These are phyloP conservation scores for Squalus acanthias DNA, from an alignment of 2,797 vertebrate species.

Conservation along the genomic window DNA sequence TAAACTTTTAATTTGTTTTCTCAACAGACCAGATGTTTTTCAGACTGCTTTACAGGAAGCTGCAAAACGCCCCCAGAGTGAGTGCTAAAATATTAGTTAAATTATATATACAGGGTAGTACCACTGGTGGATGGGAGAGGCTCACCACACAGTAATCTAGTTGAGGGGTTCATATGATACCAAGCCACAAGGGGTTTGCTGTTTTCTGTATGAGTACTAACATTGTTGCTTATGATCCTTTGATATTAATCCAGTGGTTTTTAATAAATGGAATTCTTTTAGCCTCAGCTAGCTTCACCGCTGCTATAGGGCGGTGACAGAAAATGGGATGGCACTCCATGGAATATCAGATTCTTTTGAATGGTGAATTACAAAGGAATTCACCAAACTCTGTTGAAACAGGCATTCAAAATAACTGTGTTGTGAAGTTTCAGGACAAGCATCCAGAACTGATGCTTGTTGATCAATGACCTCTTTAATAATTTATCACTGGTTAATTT, in stretches of 20 bases:
- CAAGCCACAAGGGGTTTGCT: not conserved
- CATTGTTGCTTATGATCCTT: not conserved
- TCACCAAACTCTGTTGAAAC: not conserved
- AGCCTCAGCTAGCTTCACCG: no score
- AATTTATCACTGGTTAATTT: not conserved
- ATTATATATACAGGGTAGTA: not conserved
- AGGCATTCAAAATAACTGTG: not conserved
- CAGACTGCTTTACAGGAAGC: slow-evolving; percentile 61
- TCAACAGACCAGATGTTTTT: slow-evolving; percentile 61
- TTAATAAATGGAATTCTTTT: not conserved
- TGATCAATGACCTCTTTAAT: not conserved
- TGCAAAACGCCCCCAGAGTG: slow-evolving; percentile 54
- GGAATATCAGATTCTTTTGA: not conserved
- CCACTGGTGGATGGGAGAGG: no score
- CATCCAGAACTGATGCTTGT: not conserved
- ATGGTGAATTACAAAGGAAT: not conserved
- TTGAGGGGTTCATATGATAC: not conserved
- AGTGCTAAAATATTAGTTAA: slow-evolving; percentile 46
- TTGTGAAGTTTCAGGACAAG: not conserved
- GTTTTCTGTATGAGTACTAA: not conserved
- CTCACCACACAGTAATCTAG: not conserved
- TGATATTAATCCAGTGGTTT: not conserved
- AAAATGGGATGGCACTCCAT: no score
- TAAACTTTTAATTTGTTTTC: slow-evolving; percentile 40
- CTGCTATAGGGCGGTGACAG: no score